phyloP scores from a whole-genome alignment of 2,797 vertebrate species.

The Coregonus sp. region DNA sequence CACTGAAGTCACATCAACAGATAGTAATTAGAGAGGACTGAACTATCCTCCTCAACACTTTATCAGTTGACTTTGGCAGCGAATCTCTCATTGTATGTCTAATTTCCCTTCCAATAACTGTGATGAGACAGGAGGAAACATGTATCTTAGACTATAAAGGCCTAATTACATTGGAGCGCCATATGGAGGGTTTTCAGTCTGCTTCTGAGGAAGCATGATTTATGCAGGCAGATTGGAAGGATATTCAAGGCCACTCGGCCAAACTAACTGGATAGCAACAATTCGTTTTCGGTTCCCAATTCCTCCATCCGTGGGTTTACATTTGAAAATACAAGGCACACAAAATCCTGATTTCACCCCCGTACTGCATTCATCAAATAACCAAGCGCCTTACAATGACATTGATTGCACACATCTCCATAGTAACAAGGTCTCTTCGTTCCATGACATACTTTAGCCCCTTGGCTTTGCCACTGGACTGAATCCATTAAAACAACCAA shows the following conservation, averaged over 20 bases:
- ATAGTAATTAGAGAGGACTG: background rate
- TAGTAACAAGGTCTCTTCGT: slow-evolving; percentile 16
- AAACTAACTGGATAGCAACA: background rate
- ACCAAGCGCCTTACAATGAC: too few species aligned
- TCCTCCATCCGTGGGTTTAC: background rate
- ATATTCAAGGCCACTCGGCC: background rate
- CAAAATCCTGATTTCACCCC: background rate
- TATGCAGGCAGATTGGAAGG: background rate
- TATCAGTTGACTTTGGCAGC: background rate
- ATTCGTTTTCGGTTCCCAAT: background rate
- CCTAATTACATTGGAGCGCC: background rate
- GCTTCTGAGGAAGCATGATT: background rate
- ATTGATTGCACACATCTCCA: slow-evolving; percentile 10
- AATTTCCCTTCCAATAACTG: background rate
- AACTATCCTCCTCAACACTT: background rate
- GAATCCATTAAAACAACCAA: slow-evolving; percentile 10
- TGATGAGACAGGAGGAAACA: background rate
- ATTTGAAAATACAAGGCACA: background rate
- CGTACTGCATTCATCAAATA: background rate
- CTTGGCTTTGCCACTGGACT: background rate
- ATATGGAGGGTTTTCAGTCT: background rate
- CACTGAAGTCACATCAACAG: background rate
- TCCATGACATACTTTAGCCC: background rate
- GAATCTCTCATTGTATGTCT: background rate
- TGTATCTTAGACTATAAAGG: background rate